Evolutionary conservation across 2,888 invertebrate genomes (phyloP), one percentile per base, ranked within the genome.

Genomic region (Drosophila anceps): DNA sequence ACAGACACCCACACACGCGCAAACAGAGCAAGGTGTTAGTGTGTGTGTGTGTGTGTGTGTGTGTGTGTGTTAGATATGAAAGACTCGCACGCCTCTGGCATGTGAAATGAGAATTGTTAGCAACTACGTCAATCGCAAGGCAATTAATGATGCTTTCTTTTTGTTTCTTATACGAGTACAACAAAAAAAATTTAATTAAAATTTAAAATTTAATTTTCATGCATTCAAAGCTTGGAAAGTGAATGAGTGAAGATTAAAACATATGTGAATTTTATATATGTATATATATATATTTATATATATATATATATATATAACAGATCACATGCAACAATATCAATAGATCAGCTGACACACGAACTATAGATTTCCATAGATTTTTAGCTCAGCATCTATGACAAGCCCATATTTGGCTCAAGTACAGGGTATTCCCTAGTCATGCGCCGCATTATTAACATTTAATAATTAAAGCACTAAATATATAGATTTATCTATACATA

Each of bases 81-180:
- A 33, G 20, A 44, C n/a, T 58, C 44, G 61, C 57, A 76, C 76
- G 66, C 55, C 18, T 15, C 9, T 59, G 18, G 77, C 66, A 77
- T 77, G 31, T 39, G n/a, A 35, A 77, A 67, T 73, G 20, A 57
- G 35, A 35, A 51, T 15, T 12, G 29, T 39, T 18, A 5, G n/a
- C 8, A 72, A 58, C 58, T 76, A 69, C 76, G 73, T 76, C 76
- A 76, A 65, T 61, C 33, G 39, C 24, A 59, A 53, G 13, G 35
- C 41, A 61, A 53, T 48, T 48, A 29, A 29, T 18, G 10, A 37
- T 29, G 20, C 48, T 59, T 59, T 48, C 59, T 10, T 18, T 46
- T 27, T 18, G 10, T 39, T 15, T 48, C 5, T 44, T 1, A n/a
- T n/a, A 43, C 6, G 1, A 9, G 10, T 8, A 13, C 20, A 4